Base-by-base conservation (phyloP, 2,797 vertebrate genomes). In the Coracias cyanogaster region DNA sequence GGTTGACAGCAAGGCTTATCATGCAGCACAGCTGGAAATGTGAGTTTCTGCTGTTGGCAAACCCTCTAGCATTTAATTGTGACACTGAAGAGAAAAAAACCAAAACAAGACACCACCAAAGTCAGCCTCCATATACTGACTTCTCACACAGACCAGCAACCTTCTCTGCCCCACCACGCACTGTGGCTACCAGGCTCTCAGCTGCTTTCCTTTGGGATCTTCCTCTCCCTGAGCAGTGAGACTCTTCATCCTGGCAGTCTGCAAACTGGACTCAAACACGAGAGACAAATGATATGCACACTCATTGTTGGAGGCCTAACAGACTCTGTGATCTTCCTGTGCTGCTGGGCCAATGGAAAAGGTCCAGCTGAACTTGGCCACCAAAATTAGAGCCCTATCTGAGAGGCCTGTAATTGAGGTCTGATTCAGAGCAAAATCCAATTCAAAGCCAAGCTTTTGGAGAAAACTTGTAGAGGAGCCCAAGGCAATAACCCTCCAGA, bases 261-360 rank as follows among this genome's bases (percentile, higher is more conserved):
- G n/a, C 67, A 76, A 52, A 73, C 9, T 13, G 37, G 35, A 22
- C 33, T 82, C 48, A 78, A 48, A 92, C 79, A 2, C 2, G 17
- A 43, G 28, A 39, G 25, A 35, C 9, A 82, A 82, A 69, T 12
- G 10, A 76, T 2, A 31, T 1, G 3, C 1, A 0, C 28, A 49
- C 62, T 14, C 78, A 35, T 16, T 54, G 20, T 16, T 26, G 20
- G 39, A 79, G 13, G 29, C 54, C 49, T 46, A 8, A 49, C 11
- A 28, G 60, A 46, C 29, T 18, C 29, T 17, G 5, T 17, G 12
- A 55, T 64, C n/a, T 12, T 80, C 43, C 49, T 3, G 2, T 55
- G 76, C n/a, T 48, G 18, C 26, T 51, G 24, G 60, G 54, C 19
- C 74, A 65, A 20, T 10, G 25, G 54, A 76, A 84, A 72, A 82